Base-by-base conservation (phyloP, 2,888 invertebrate species). In the Cyaniris semiargus region DNA sequence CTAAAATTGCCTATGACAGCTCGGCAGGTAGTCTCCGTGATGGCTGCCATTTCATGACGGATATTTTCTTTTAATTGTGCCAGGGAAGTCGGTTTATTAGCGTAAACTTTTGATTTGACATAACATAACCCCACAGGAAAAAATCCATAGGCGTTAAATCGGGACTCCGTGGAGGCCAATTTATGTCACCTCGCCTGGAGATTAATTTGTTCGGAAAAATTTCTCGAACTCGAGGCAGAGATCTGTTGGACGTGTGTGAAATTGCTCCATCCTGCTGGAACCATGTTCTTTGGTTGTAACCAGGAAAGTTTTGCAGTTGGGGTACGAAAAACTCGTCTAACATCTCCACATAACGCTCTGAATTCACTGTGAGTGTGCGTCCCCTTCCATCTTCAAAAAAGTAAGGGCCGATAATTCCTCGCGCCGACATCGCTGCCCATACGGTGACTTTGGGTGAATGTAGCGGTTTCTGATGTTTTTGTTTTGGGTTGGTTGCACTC, bases 131-230 rank as follows among this genome's bases (percentile, higher is more conserved):
- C 78, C 77, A 79, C 31, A 78, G 76, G 71, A 78, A 79, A 77
- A 79, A 77, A 76, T 79, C 79, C 77, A 74, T 75, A 53, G 77
- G 78, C 13, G 77, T 77, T 70, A 77, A 77, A 79, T 79, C 77
- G 7, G 78, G 79, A 74, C 78, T 78, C 7, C 78, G 77, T 44
- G 44, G 44, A 44, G 44, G 44, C 44, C 13, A 44, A 44, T 44
- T 44, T 13, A 44, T 44, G 44, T 78, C 74, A 74, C 79, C 79
- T 76, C 77, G 56, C 18, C 70, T 18, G 21, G 77, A 72, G 48
- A 78, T 78, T 53, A 79, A 94, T 94, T 87, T 96, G 95, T 89
- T 96, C 96, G 86, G 66, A 91, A 92, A 83, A 84, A 82, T 60
- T 79, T 70, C 13, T 7, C 44, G 44, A 44, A 77, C 78, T 21